These are phyloP conservation scores for Blennius ocellaris DNA, from an alignment of 2,113 vertebrate species.

Conservation along the genomic window DNA sequence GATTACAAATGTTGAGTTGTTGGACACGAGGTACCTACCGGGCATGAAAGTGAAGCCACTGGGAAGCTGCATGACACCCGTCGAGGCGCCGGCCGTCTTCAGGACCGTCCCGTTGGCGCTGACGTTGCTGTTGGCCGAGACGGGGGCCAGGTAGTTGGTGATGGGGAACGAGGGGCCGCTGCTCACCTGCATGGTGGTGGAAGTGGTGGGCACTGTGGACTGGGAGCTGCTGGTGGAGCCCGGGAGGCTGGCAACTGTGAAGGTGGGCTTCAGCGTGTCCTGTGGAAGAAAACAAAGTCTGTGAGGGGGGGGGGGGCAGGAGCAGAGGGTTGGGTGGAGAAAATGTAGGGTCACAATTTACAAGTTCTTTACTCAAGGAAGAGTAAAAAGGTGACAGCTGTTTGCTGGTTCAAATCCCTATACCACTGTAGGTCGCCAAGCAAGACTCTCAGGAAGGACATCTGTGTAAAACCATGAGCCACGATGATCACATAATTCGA, in stretches of 20 bases:
- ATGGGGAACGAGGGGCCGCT: slow-evolving; percentile 95
- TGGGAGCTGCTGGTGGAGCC: slow-evolving; percentile 89
- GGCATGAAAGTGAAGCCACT: slow-evolving; percentile 97
- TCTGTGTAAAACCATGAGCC: too few relatives aligned
- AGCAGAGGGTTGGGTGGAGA: too few relatives aligned
- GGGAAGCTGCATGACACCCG: slow-evolving; percentile 95
- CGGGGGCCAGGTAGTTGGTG: slow-evolving; percentile 97
- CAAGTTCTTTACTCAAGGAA: too few relatives aligned
- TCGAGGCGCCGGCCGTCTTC: slow-evolving; percentile 88
- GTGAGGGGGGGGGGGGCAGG: background rate
- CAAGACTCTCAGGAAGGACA: too few relatives aligned
- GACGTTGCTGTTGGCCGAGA: slow-evolving; percentile 89
- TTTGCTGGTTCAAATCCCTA: too few relatives aligned
- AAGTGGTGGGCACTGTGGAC: slow-evolving; percentile 93
- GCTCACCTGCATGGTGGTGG: slow-evolving; percentile 98
- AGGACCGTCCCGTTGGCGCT: slow-evolving; percentile 95
- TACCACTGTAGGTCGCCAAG: too few relatives aligned
- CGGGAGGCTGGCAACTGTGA: slow-evolving; percentile 95
- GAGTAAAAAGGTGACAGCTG: too few relatives aligned
- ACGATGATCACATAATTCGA: too few relatives aligned
- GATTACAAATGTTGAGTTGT: background rate
- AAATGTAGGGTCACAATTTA: too few relatives aligned
- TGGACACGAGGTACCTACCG: slow-evolving; percentile 81
- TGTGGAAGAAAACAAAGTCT: slow-evolving; percentile 59
- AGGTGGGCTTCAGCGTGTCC: slow-evolving; percentile 94